Evolutionary conservation across 2,113 vertebrate species (phyloP).

Genomic region (Hippocampus comes): DNA sequence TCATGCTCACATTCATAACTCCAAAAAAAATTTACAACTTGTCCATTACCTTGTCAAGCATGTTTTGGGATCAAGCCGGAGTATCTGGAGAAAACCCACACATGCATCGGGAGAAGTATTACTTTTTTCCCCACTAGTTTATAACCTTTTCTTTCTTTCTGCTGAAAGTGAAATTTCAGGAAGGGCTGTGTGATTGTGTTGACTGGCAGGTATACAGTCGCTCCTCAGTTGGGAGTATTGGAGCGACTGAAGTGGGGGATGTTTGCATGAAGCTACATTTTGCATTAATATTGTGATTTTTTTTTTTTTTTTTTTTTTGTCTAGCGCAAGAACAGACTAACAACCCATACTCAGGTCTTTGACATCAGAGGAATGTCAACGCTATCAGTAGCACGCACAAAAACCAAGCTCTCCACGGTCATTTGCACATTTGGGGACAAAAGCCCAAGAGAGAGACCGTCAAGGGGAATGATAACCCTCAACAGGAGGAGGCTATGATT

Average conservation of each 20-base stretch:
- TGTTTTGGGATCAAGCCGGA: neutral
- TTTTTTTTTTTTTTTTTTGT: slow-evolving; percentile 8
- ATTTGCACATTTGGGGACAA: slow-evolving; percentile 58
- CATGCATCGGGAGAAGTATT: neutral
- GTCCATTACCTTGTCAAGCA: neutral
- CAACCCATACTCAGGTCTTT: slow-evolving; percentile 37
- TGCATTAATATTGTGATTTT: neutral
- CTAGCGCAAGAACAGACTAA: slow-evolving; percentile 38
- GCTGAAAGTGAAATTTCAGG: no score
- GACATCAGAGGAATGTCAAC: slow-evolving; percentile 50
- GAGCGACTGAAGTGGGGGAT: slow-evolving; percentile 10
- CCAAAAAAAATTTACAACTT: no score
- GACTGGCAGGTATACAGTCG: neutral
- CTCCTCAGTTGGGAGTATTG: neutral
- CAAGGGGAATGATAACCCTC: slow-evolving; percentile 47
- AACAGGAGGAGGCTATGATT: slow-evolving; percentile 39
- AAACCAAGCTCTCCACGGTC: slow-evolving; percentile 50
- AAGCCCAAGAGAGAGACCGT: slow-evolving; percentile 52
- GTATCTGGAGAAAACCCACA: neutral
- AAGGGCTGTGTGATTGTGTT: no score
- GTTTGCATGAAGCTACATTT: slow-evolving; percentile 14
- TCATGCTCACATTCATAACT: no score
- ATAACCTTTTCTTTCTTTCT: no score
- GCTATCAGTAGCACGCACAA: slow-evolving; percentile 52
- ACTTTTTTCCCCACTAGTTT: no score